Conservation (phyloP, 1,140 invertebrate species). For the Lepidurus arcticus region DNA sequence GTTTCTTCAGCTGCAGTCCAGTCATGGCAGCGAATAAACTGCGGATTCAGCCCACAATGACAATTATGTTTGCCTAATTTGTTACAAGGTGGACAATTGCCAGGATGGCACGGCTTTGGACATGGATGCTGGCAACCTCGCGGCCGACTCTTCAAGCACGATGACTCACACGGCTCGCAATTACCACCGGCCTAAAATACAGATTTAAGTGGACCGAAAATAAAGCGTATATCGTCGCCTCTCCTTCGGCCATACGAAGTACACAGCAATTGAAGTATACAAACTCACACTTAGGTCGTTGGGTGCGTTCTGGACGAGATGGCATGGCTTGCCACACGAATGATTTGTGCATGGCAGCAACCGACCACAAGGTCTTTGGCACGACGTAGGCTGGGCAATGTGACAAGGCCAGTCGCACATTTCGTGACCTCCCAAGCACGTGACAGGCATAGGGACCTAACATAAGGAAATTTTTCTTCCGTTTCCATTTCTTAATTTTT, state of each 20-base stretch:
- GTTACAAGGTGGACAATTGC: constrained; percentile 54
- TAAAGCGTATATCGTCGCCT: too few relatives aligned
- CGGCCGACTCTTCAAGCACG: constrained; percentile 62
- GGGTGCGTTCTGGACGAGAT: constrained; percentile 50
- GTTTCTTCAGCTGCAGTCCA: constrained; percentile 52
- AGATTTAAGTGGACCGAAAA: not conserved
- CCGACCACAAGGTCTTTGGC: constrained; percentile 64
- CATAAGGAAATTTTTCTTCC: constrained; percentile 15
- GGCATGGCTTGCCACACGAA: constrained; percentile 64
- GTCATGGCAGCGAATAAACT: constrained; percentile 65
- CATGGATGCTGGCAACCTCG: constrained; percentile 73
- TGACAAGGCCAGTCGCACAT: constrained; percentile 66
- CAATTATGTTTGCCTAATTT: constrained; percentile 65
- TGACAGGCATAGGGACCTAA: constrained; percentile 58
- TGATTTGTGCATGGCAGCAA: constrained; percentile 71
- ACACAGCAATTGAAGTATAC: constrained; percentile 23
- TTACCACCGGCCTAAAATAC: constrained; percentile 45
- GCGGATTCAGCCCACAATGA: constrained; percentile 68
- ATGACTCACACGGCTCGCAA: constrained; percentile 66
- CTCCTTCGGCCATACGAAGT: too few relatives aligned
- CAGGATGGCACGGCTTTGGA: constrained; percentile 46
- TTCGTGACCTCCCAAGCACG: constrained; percentile 79
- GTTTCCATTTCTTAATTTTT: not conserved
- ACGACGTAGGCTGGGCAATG: constrained; percentile 61
- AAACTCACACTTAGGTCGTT: constrained; percentile 37